phyloP scores from a whole-genome alignment of 2,888 invertebrate genomes.

The Dicyrtoma fusca region DNA sequence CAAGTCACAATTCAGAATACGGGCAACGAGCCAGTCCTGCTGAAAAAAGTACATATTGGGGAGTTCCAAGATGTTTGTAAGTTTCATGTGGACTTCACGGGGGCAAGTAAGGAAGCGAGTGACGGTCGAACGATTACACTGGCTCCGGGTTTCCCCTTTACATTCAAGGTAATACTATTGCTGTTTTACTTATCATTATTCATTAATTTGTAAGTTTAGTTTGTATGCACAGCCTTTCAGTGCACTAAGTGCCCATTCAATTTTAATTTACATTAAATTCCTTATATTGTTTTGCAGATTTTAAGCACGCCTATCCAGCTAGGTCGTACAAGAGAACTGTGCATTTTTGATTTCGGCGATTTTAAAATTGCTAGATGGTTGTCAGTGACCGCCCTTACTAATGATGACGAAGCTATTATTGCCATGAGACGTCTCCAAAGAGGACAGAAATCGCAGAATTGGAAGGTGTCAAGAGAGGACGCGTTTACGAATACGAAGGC shows the following conservation, averaged over 20 bases:
- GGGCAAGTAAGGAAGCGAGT: slow-evolving; percentile 30
- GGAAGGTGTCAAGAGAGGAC: slow-evolving; percentile 24
- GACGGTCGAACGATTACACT: slow-evolving; percentile 60
- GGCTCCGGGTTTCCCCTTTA: slow-evolving; percentile 61
- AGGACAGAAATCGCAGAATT: not conserved
- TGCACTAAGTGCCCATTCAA: too few species aligned
- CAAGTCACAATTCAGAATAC: slow-evolving; percentile 40
- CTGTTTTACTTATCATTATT: not conserved
- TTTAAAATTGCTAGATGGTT: slow-evolving; percentile 68
- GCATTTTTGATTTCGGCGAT: slow-evolving; percentile 67
- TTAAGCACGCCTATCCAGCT: slow-evolving; percentile 66
- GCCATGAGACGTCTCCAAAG: too few species aligned
- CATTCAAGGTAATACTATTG: slow-evolving; percentile 58
- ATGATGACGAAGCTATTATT: slow-evolving; percentile 30
- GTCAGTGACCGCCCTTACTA: slow-evolving; percentile 62
- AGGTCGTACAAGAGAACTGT: slow-evolving; percentile 67
- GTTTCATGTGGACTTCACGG: slow-evolving; percentile 21
- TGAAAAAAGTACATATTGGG: slow-evolving; percentile 28
- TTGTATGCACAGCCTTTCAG: too few species aligned
- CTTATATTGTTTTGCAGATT: slow-evolving; percentile 59
- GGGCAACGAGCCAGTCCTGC: not conserved
- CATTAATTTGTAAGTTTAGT: not conserved
- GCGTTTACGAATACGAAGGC: slow-evolving; percentile 31
- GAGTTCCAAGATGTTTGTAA: slow-evolving; percentile 46
- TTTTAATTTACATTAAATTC: too few species aligned